Conservation (phyloP, 2,797 vertebrate species). For the Pseudopleuronectes americanus region DNA sequence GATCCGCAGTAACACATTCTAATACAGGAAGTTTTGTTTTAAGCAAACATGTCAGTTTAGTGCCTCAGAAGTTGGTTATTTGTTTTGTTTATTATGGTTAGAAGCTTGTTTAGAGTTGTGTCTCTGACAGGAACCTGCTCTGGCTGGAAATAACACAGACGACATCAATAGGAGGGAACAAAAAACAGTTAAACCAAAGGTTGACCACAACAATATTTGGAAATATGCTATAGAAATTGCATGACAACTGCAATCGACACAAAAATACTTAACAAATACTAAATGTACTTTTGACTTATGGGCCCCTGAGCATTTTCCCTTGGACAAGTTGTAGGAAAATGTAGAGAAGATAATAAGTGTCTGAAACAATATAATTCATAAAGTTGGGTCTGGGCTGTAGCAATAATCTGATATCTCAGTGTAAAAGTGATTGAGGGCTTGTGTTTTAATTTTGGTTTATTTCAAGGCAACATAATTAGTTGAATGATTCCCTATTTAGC, state of each 20-base stretch:
- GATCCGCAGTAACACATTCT: background rate
- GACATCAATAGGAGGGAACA: background rate
- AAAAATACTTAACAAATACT: background rate
- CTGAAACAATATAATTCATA: constrained; percentile 3
- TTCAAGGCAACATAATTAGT: constrained; percentile 1
- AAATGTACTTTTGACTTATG: background rate
- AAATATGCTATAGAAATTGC: background rate
- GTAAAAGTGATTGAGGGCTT: background rate
- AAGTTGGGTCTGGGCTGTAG: constrained; percentile 6
- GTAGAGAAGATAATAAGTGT: background rate
- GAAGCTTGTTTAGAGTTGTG: no score
- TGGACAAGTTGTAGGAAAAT: constrained; percentile 5
- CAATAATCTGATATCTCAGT: background rate
- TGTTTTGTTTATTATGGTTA: no score
- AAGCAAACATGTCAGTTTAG: background rate
- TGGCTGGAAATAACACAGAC: background rate
- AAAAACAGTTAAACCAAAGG: no score
- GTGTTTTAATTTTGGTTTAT: constrained; percentile 8
- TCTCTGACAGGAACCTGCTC: background rate
- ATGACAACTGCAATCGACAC: background rate
- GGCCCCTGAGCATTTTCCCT: background rate
- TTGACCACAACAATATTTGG: no score
- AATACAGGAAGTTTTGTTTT: background rate
- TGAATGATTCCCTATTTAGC: constrained; percentile 8
- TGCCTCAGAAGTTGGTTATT: background rate